A percentile compares a stretch with the other conserved stretches of the same genome.
Evolutionary conservation across 2,113 vertebrate species (phyloP).

Genomic region (Motacilla tschutschensis): DNA sequence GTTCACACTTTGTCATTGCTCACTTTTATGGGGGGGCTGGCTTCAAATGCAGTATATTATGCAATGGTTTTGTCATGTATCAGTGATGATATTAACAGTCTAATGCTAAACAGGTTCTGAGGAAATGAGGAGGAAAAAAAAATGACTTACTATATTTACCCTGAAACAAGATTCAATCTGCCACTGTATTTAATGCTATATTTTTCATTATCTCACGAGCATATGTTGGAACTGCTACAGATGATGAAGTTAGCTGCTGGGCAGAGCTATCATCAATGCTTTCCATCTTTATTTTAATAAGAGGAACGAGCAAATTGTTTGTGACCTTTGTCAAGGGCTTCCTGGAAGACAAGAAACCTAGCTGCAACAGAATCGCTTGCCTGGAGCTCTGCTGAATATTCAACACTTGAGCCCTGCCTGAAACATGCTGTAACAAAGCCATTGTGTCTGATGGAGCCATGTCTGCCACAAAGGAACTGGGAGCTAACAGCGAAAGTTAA

Average conservation of each 20-base stretch:
- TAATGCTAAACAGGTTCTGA: constrained; percentile 90
- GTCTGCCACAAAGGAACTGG: constrained; percentile 28
- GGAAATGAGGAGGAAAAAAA: constrained; percentile 81
- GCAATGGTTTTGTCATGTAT: constrained; percentile 85
- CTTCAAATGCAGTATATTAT: constrained; percentile 83
- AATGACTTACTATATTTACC: constrained; percentile 86
- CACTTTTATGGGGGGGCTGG: constrained; percentile 78
- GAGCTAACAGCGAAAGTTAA: constrained; percentile 6
- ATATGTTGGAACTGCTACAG: constrained; percentile 91
- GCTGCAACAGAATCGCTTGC: constrained; percentile 74
- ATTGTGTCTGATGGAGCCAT: constrained; percentile 69
- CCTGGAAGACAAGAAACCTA: constrained; percentile 74
- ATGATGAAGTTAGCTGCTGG: constrained; percentile 93
- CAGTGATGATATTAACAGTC: constrained; percentile 84
- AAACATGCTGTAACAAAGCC: constrained; percentile 75
- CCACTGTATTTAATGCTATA: constrained; percentile 89
- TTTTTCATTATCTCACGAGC: constrained; percentile 93
- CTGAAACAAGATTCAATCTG: constrained; percentile 92
- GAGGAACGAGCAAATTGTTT: constrained; percentile 82
- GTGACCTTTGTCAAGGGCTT: constrained; percentile 97
- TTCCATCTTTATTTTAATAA: constrained; percentile 87
- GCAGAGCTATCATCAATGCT: constrained; percentile 83
- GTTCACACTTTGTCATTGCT: constrained; percentile 81
- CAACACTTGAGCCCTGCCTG: constrained; percentile 70
- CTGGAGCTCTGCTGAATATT: constrained; percentile 85